These are phyloP conservation scores for Meloidogyne exigua DNA, from an alignment of 1,140 invertebrate genomes.

Conservation along the genomic window DNA sequence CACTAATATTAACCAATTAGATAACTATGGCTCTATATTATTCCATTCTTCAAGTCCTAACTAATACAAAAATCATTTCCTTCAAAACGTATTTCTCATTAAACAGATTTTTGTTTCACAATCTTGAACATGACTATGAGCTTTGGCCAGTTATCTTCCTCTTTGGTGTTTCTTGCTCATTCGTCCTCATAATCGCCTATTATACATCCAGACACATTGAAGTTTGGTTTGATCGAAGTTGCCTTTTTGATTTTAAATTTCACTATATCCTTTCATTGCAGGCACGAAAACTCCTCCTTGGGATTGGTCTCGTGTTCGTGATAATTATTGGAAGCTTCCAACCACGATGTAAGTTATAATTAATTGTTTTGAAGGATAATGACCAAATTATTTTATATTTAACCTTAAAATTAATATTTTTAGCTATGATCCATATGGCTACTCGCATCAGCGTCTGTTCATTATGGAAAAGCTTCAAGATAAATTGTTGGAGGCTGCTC, in stretches of 20 bases:
- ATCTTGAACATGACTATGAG: conserved; percentile 23
- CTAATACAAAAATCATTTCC: not conserved
- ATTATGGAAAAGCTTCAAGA: conserved; percentile 59
- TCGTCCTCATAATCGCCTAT: conserved; percentile 40
- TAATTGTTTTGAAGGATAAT: not conserved
- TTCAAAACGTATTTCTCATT: not conserved
- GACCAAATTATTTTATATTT: not conserved
- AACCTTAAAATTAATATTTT: not conserved
- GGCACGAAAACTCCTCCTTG: conserved; percentile 44
- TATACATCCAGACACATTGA: conserved; percentile 49
- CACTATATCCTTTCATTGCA: conserved; percentile 1
- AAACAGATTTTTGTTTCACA: conserved; percentile 18
- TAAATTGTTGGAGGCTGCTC: conserved; percentile 58
- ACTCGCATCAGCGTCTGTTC: conserved; percentile 48
- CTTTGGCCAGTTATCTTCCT: conserved; percentile 24
- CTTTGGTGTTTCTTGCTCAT: not conserved
- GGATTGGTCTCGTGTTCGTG: conserved; percentile 48
- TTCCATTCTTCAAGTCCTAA: not conserved
- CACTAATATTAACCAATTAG: no score
- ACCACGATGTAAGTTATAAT: conserved; percentile 12
- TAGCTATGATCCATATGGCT: conserved; percentile 46
- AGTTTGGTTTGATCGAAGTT: conserved; percentile 53
- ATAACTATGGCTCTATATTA: no score
- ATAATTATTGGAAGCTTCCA: conserved; percentile 30
- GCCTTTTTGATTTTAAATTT: not conserved